Base-by-base conservation (phyloP, 2,797 vertebrate species). In the Girardinus metallicus region DNA sequence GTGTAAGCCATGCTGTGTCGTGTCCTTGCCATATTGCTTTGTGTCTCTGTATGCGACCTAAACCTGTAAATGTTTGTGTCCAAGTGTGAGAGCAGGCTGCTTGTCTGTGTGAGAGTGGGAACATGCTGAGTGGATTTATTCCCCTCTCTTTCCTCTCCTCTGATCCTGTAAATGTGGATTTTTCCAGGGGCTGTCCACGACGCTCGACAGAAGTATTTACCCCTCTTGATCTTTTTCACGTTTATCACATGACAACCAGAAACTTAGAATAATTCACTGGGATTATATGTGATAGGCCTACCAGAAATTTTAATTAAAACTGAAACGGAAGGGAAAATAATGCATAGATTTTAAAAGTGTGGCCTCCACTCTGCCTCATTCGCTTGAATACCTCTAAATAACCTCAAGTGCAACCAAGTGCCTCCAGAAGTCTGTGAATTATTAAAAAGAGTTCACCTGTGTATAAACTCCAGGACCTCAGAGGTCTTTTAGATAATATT, bases 11-110 rank as follows among this genome's bases (percentile, higher is more conserved):
- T 68, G 86, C 87, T 88, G 49, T 79, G 68, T 83, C 84, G 68
- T 73, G 46, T 88, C 83, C 88, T 86, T 89, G 86, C 87, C 90
- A 89, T 76, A 18, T 82, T 76, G 81, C 91, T 86, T 87, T 85
- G 89, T 93, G 86, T 82, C 85, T 84, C 88, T 83, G 74, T 79
- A 71, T 70, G 85, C 78, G 85, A 73, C 81, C 79, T 77, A 70
- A 91, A 90, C 91, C 88, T 88, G 87, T 34, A 74, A 83, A 41
- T 84, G 75, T 62, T 77, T 77, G 36, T 57, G 76, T 75, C 77
- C 18, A n/a, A 46, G 68, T 29, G 73, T 1, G 23, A 76, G 75
- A 66, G 39, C 74, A 77, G 34, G 75, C 80, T 86, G 85, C 75
- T 72, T 44, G 74, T 73, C 77, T 71, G 83, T 31, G 73, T 9